phyloP scores from a whole-genome alignment of 2,113 vertebrate genomes.

The Nettapus auritus region DNA sequence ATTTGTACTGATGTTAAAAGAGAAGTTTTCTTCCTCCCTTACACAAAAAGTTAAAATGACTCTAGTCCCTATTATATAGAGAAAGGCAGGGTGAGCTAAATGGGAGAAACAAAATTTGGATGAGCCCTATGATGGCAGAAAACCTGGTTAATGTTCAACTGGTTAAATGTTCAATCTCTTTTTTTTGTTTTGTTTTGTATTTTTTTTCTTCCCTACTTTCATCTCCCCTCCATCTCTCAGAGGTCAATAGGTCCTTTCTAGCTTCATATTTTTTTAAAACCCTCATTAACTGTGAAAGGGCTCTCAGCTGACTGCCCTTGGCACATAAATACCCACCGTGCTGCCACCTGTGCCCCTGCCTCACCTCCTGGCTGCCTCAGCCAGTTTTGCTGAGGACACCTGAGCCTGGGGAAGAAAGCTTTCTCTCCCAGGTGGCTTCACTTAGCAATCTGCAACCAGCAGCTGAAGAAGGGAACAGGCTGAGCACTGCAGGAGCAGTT shows the following conservation, averaged over 20 bases:
- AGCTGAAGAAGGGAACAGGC: background rate
- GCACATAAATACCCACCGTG: background rate
- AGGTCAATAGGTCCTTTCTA: background rate
- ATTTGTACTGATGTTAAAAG: background rate
- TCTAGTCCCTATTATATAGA: background rate
- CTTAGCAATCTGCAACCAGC: background rate
- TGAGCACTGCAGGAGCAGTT: background rate
- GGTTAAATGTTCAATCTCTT: background rate
- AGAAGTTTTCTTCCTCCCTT: background rate
- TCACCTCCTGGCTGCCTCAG: background rate
- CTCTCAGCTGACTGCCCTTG: slow-evolving; percentile 2
- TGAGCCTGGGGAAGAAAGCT: fast-evolving
- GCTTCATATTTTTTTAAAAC: slow-evolving; percentile 66
- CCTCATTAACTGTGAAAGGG: slow-evolving; percentile 31
- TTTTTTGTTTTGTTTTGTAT: background rate
- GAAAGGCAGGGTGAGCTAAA: background rate
- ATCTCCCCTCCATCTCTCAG: background rate
- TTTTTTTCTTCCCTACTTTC: fast-evolving
- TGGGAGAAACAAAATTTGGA: background rate
- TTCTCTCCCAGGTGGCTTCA: background rate
- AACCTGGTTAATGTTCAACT: background rate
- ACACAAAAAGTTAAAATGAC: background rate
- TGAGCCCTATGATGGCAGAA: background rate
- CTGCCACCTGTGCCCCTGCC: background rate
- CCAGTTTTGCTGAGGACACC: background rate